Evolutionary conservation across 2,113 vertebrate genomes (phyloP).

Genomic region (Podarcis raffonei): DNA sequence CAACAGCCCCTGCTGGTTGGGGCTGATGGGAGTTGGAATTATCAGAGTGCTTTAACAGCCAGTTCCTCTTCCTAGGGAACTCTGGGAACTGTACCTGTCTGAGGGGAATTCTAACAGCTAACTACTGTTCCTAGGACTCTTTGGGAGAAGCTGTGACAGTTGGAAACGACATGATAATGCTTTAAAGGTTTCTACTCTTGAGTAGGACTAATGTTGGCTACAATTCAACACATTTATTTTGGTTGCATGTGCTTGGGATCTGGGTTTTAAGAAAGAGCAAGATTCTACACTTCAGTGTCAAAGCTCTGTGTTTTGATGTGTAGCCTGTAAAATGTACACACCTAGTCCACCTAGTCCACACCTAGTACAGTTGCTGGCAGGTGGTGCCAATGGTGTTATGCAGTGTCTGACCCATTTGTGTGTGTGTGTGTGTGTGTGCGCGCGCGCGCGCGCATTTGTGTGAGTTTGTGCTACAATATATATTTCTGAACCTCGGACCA

Average conservation of each 20-base stretch:
- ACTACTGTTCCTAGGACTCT: no score
- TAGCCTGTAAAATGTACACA: neutral
- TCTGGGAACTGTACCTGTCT: no score
- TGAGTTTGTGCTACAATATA: neutral
- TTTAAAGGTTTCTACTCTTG: no score
- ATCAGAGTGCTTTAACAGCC: neutral
- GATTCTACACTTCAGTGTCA: neutral
- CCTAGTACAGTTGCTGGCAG: neutral
- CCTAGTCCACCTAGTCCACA: neutral
- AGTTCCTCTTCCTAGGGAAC: no score
- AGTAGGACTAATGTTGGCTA: no score
- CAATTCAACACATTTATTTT: no score
- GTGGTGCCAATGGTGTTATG: neutral
- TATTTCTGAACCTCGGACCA: neutral
- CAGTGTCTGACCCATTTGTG: neutral
- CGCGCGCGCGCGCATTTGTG: no score
- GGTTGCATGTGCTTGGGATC: neutral
- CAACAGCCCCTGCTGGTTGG: neutral
- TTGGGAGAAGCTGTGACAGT: no score
- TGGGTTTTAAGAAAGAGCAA: neutral
- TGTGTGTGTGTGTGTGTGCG: neutral
- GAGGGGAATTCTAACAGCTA: no score
- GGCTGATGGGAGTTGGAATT: neutral
- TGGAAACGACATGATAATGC: no score
- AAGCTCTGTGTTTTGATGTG: neutral